Base-by-base conservation (phyloP, 1,140 invertebrate genomes). In the Ctenoplectra terminalis region DNA sequence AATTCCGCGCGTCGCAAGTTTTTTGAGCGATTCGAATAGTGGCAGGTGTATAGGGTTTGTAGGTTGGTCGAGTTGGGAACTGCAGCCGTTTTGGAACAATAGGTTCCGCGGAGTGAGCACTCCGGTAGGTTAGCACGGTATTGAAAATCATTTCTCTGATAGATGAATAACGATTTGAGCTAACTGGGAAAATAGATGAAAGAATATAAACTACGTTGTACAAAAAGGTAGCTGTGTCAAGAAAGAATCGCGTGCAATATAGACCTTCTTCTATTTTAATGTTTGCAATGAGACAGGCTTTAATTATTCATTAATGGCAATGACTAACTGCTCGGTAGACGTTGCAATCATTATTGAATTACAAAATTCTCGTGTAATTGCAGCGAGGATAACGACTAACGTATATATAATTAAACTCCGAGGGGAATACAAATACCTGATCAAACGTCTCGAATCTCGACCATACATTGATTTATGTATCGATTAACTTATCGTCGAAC, bases 331-430 rank as follows among this genome's bases (percentile, higher is more conserved):
- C 54, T 61, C 11, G 13, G 26, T 15, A 48, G 13, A 15, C 64
- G 37, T 17, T 5, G 6, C 54, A 1, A 4, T 26, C 11, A 52
- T 37, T 58, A 70, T 70, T 70, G 64, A 67, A 70, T 70, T 60
- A 37, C 8, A 60, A 48, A 48, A 37, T 78, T 78, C 23, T 31
- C 29, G 20, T 23, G 43, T 58, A 78, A 70, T 58, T 70, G 6
- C 20, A 9, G 8, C 20, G 34, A 9, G 34, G 34, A 43, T 34
- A 29, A 11, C 52, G 20, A 54, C 40, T 20, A 56, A 20, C 40
- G 20, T 13, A 29, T 17, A 17, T 9, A 26, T 11, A 52, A 54
- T 54, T 26, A 29, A 17, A 48, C 7, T 11, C 23, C 4, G 5
- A 26, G 2, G 13, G 29, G 46, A 63, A 40, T 52, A 64, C 60